phyloP scores from a whole-genome alignment of 2,113 vertebrate species.

The Ploceus nigricollis region DNA sequence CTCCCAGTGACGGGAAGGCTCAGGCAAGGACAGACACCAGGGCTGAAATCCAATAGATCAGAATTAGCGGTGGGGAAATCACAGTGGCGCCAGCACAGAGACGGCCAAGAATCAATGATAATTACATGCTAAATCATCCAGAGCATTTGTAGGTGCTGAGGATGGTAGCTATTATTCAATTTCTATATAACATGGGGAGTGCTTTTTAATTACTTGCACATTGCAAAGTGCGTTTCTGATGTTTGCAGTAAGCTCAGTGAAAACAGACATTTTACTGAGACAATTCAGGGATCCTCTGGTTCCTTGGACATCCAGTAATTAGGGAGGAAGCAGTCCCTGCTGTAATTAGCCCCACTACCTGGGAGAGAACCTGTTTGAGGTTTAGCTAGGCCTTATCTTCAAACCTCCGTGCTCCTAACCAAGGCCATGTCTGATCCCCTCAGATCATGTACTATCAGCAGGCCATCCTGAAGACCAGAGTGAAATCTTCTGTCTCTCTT shows the following conservation, averaged over 20 bases:
- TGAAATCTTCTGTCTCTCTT: slow-evolving; percentile 95
- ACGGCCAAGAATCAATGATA: slow-evolving; percentile 17
- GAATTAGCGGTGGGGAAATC: not conserved
- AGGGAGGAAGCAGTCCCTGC: not conserved
- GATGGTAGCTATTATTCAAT: slow-evolving; percentile 1
- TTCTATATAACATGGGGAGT: not conserved
- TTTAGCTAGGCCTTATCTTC: not conserved
- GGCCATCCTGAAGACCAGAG: slow-evolving; percentile 88
- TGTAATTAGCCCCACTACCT: not conserved
- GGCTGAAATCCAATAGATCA: not conserved
- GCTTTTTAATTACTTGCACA: slow-evolving; percentile 22
- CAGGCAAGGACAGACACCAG: not conserved
- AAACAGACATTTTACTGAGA: not conserved
- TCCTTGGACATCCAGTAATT: not conserved
- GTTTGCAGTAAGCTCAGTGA: not conserved
- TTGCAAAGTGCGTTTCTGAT: not conserved
- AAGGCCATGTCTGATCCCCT: not conserved
- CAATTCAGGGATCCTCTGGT: not conserved
- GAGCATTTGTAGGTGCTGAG: slow-evolving; percentile 3
- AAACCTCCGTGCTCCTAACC: not conserved
- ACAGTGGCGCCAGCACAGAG: not conserved
- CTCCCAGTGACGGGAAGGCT: not conserved
- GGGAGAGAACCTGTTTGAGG: not conserved
- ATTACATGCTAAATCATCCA: slow-evolving; percentile 17
- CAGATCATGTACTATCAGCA: slow-evolving; percentile 96